Evolutionary conservation across 2,888 invertebrate species (phyloP), one percentile per base, ranked within the genome.

Genomic region (Meteorus cinctellus): DNA sequence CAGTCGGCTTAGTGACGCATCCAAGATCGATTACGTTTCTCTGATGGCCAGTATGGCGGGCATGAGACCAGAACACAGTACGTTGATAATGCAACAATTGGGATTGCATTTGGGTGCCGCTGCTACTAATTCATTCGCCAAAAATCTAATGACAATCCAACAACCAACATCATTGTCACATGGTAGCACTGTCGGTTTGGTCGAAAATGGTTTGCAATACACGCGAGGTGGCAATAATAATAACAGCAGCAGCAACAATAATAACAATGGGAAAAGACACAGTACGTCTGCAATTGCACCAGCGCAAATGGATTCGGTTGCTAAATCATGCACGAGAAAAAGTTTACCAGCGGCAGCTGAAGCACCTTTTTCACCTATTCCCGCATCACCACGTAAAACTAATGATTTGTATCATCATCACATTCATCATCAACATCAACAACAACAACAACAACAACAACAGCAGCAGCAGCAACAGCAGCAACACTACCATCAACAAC

Each of bases 341-440:
- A 86, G 83, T 68, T 76, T 84, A 10, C 86, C 91, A 89, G 87
- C 91, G 86, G 81, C 91, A 85, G 81, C 84, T 10, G 88, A 84
- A 86, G 90, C 79, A 85, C 90, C 81, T 84, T 89, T 81, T 72
- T 90, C 81, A 14, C 86, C 81, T 84, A 89, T 77, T 83, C 90
- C 81, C 85, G 90, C 82, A 45, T 91, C 81, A 84, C 89, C 84
- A 87, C 91, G 81, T 90, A 92, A 84, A 84, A 90, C 84, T 86
- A 91, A 84, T 81, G 84, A 91, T 90, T 85, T 90, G 36, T 51
- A 72, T 48, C 90, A 68, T 34, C 55, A 70, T 16, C 74, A 72
- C 12, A 74, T 55, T 45, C 72, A 60, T 69, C 78, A 74, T 67
- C 63, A 79, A 78, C 65, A 75, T 74, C 29, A 62, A 36, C 62